Percentiles rank a stretch among this genome's conserved stretches.
phyloP scores from a whole-genome alignment of 2,797 vertebrate species.

The Trachops cirrhosus region DNA sequence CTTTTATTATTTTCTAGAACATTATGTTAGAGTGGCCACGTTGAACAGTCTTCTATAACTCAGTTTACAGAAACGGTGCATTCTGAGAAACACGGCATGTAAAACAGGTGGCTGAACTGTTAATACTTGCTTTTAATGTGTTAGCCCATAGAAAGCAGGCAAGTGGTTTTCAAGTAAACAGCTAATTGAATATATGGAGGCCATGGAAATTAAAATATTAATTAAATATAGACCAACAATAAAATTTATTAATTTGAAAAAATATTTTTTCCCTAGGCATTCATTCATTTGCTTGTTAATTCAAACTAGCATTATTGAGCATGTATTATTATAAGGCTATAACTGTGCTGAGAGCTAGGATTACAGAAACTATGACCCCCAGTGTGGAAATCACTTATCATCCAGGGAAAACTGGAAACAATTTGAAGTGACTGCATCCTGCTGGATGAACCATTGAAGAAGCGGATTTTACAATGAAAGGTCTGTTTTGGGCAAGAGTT shows the following conservation, averaged over 20 bases:
- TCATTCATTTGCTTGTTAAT: neutral
- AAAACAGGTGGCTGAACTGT: neutral
- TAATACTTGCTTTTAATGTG: neutral
- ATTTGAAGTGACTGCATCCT: neutral
- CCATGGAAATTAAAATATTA: neutral
- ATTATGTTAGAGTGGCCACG: neutral
- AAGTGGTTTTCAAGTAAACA: neutral
- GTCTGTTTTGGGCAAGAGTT: neutral
- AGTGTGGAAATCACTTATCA: neutral
- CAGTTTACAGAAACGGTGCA: neutral
- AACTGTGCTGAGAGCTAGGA: neutral
- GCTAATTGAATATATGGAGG: neutral
- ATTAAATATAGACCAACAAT: neutral
- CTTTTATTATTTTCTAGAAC: neutral
- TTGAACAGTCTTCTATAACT: neutral
- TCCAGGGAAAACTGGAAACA: neutral
- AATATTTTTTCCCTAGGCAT: neutral
- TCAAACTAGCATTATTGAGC: neutral
- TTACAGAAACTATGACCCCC: neutral
- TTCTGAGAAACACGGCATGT: neutral
- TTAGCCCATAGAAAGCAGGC: neutral
- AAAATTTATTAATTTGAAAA: neutral
- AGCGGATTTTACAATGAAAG: neutral
- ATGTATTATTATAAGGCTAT: neutral
- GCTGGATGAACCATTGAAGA: neutral